These are phyloP conservation scores for Drosophila demipolita DNA, from an alignment of 2,888 invertebrate species.

Conservation along the genomic window DNA sequence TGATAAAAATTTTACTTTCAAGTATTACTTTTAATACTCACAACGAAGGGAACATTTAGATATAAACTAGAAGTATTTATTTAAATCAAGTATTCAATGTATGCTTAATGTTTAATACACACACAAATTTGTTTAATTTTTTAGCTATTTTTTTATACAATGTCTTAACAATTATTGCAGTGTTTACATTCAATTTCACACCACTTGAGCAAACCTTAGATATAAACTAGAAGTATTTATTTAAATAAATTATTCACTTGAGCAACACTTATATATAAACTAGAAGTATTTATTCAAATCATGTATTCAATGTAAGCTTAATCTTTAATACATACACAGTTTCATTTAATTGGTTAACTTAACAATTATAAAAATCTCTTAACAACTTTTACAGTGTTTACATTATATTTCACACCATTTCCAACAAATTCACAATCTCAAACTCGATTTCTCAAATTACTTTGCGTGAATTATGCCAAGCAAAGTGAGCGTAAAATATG, in stretches of 20 bases:
- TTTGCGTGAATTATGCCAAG: conserved; percentile 24
- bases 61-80: too few relatives aligned
- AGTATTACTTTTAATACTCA: too few relatives aligned
- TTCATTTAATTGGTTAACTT: neutral
- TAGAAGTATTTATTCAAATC: neutral
- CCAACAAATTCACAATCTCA: neutral
- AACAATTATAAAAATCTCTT: neutral
- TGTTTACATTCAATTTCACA: too few relatives aligned
- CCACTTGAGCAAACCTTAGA: neutral
- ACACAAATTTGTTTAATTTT: too few relatives aligned
- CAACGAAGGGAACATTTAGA: too few relatives aligned
- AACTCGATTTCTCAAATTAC: conserved; percentile 26
- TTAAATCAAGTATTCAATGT: too few relatives aligned
- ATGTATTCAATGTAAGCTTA: neutral
- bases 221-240: too few relatives aligned
- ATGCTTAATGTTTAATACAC: too few relatives aligned
- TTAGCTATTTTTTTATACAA: too few relatives aligned
- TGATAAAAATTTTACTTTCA: neutral
- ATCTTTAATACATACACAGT: neutral
- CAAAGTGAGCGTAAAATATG: conserved; percentile 56
- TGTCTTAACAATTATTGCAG: too few relatives aligned
- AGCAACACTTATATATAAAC: neutral
- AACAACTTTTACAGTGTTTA: conserved; percentile 4
- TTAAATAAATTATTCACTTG: neutral
- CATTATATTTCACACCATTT: conserved; percentile 12